Conservation (phyloP, 2,888 invertebrate species). For the Oligia latruncula region DNA sequence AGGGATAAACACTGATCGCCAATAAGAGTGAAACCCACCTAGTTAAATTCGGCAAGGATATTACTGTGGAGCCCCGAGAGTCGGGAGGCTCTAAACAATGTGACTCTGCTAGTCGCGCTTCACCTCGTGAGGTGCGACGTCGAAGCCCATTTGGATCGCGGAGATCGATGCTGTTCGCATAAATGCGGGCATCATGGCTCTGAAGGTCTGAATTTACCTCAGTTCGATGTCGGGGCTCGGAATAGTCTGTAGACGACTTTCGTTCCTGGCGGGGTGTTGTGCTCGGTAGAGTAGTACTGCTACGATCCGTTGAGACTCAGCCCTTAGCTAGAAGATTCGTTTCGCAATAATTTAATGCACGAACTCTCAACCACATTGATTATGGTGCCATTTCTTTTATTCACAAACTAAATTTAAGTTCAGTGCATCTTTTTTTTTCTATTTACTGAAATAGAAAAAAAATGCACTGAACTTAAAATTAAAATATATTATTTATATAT, state of each 20-base stretch:
- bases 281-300: slow-evolving; percentile 72
- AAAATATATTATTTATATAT: too few species aligned
- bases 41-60: slow-evolving; percentile 88
- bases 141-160: slow-evolving; percentile 79
- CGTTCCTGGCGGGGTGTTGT: slow-evolving; percentile 88
- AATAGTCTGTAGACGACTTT: slow-evolving; percentile 91
- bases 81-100: slow-evolving; percentile 87
- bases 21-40: slow-evolving; percentile 88
- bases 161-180: slow-evolving; percentile 71
- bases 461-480: too few species aligned
- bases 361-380: background rate
- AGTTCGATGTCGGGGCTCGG: slow-evolving; percentile 89
- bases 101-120: slow-evolving; percentile 78
- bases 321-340: slow-evolving; percentile 78
- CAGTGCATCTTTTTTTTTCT: too few species aligned
- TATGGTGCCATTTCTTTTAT: too few species aligned
- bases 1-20: slow-evolving; percentile 89
- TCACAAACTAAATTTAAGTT: too few species aligned
- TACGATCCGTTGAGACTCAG: slow-evolving; percentile 91
- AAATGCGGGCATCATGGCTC: slow-evolving; percentile 71
- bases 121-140: slow-evolving; percentile 76
- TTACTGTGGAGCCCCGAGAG: slow-evolving; percentile 79
- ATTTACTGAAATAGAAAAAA: too few species aligned
- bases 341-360: slow-evolving; percentile 33
- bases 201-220: slow-evolving; percentile 64